Conservation (phyloP, 2,888 invertebrate species). For the Erynnis tages region DNA sequence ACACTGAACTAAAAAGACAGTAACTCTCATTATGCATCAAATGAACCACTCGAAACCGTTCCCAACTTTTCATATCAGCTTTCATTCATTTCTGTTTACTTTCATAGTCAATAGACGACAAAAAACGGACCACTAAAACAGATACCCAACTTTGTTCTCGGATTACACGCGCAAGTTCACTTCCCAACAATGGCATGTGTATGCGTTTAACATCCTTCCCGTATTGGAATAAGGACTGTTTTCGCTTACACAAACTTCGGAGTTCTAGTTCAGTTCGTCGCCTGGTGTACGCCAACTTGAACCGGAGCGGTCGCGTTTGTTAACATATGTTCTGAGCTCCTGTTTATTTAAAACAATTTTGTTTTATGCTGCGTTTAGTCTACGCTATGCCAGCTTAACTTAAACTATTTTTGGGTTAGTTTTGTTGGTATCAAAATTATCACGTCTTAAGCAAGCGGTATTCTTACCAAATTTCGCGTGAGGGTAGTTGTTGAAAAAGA, state of each 20-base stretch:
- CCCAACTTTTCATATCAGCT: neutral
- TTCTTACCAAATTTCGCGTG: no score
- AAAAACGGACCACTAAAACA: constrained; percentile 18
- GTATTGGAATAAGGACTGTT: neutral
- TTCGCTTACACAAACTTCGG: neutral
- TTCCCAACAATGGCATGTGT: neutral
- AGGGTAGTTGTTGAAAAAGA: no score
- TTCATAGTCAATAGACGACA: constrained; percentile 18
- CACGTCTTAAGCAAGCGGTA: no score
- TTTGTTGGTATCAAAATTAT: no score
- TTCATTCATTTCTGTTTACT: constrained; percentile 21
- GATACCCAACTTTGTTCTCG: constrained; percentile 23
- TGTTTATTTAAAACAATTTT: constrained; percentile 25
- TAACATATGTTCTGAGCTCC: constrained; percentile 18
- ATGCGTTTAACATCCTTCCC: neutral
- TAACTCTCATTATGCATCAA: neutral
- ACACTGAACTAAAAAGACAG: neutral
- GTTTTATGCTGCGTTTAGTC: constrained; percentile 4
- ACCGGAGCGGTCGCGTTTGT: constrained; percentile 15
- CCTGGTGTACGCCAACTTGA: constrained; percentile 14
- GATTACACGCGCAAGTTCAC: constrained; percentile 13
- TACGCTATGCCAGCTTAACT: neutral
- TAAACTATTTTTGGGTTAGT: no score
- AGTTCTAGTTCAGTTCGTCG: constrained; percentile 1
- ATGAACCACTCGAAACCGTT: neutral